A percentile compares a stretch with the other conserved stretches of the same genome.
Conservation (phyloP, 2,888 invertebrate genomes). For the Plagiodera versicolora region DNA sequence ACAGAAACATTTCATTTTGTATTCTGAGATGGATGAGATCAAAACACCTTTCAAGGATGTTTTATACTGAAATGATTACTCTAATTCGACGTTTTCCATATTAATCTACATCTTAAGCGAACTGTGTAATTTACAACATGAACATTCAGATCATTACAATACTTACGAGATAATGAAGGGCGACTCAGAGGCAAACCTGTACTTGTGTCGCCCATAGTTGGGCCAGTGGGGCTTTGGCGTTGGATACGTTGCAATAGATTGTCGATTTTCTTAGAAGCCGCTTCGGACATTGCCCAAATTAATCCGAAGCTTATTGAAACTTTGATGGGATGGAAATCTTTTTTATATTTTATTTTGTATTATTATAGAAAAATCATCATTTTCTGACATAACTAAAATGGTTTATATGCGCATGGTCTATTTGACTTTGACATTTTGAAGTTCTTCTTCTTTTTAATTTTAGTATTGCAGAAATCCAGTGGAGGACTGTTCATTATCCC, state of each 20-base stretch:
- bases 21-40: background rate
- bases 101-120: background rate
- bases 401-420: slow-evolving; percentile 11
- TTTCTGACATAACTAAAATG: slow-evolving; percentile 37
- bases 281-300: slow-evolving; percentile 61
- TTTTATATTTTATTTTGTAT: slow-evolving; percentile 21
- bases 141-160: background rate
- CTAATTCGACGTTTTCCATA: too few relatives aligned
- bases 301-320: slow-evolving; percentile 10
- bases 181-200: slow-evolving; percentile 35
- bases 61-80: background rate
- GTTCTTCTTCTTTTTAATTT: too few relatives aligned
- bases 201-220: slow-evolving; percentile 30
- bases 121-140: background rate
- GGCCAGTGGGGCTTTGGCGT: slow-evolving; percentile 55
- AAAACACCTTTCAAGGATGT: too few relatives aligned
- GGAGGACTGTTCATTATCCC: too few relatives aligned
- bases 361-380: slow-evolving; percentile 32
- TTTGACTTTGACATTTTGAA: slow-evolving; percentile 11
- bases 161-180: slow-evolving; percentile 38
- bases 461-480: too few relatives aligned
- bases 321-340: slow-evolving; percentile 21
- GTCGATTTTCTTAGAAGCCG: slow-evolving; percentile 77
- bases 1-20: background rate
- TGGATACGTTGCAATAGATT: slow-evolving; percentile 79